These are phyloP conservation scores for Larimichthys crocea DNA, from an alignment of 2,113 vertebrate genomes.

Conservation along the genomic window DNA sequence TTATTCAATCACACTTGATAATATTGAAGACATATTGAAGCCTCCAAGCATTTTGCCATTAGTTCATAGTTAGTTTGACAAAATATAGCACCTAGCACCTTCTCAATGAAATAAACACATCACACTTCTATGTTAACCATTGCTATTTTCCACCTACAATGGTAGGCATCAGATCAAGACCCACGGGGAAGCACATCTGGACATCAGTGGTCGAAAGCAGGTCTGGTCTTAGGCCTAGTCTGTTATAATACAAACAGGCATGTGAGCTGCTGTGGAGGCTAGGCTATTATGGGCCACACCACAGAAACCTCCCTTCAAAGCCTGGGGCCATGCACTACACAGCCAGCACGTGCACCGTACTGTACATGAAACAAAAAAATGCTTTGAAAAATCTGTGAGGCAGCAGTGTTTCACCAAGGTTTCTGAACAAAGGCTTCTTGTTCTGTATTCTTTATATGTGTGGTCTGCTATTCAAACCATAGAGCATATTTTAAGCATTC, in stretches of 20 bases:
- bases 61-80: neutral
- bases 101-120: neutral
- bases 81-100: neutral
- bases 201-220: conserved; percentile 32
- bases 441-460: neutral
- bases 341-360: conserved; percentile 7
- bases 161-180: conserved; percentile 21
- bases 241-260: conserved; percentile 43
- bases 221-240: conserved; percentile 32
- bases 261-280: conserved; percentile 40
- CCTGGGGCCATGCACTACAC: neutral
- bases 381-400: conserved; percentile 35
- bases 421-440: conserved; percentile 46
- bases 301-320: conserved; percentile 43
- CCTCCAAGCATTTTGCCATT: neutral
- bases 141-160: conserved; percentile 24
- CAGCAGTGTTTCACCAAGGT: conserved; percentile 27
- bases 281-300: conserved; percentile 33
- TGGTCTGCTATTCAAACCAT: neutral
- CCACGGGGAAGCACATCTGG: conserved; percentile 65
- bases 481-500: conserved; percentile 1
- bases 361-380: conserved; percentile 17
- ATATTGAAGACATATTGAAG: neutral
- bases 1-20: too few relatives aligned
- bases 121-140: neutral